Conservation (phyloP, 30 jellyfish, hydroid and myxozoan species). For the Aurelia coerulea region DNA sequence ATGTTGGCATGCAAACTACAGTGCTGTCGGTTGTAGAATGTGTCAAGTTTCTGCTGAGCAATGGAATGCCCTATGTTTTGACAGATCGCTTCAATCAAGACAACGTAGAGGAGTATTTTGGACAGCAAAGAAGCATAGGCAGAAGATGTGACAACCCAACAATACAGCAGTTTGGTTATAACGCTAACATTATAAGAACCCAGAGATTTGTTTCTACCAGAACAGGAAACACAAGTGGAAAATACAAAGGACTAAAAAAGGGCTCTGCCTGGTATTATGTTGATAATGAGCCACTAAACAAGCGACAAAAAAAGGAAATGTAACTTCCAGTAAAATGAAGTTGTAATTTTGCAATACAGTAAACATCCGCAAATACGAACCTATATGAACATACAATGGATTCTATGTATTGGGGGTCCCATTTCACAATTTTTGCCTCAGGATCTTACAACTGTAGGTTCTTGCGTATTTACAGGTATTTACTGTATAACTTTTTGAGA, state of each 20-base stretch:
- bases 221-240: background rate
- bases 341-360: too few species aligned
- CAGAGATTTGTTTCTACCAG: constrained; percentile 1
- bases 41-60: background rate
- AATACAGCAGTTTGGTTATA: constrained; percentile 32
- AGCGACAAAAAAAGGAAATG: constrained; percentile 12
- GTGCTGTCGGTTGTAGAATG: constrained; percentile 17
- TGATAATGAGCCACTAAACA: background rate
- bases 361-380: too few species aligned
- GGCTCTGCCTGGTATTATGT: background rate
- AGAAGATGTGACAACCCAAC: constrained; percentile 22
- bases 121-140: constrained; percentile 45
- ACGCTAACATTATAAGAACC: constrained; percentile 13
- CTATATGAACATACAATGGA: too few species aligned
- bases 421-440: too few species aligned
- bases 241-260: constrained; percentile 1
- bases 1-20: constrained; percentile 20
- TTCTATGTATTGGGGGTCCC: too few species aligned
- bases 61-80: constrained; percentile 33
- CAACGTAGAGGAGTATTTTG: constrained; percentile 38
- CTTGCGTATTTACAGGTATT: too few species aligned
- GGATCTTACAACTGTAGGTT: too few species aligned
- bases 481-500: too few species aligned
- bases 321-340: background rate
- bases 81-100: constrained; percentile 45